Evolutionary conservation across 2,113 vertebrate genomes (phyloP).

Genomic region (Sarotherodon lohbergeri): DNA sequence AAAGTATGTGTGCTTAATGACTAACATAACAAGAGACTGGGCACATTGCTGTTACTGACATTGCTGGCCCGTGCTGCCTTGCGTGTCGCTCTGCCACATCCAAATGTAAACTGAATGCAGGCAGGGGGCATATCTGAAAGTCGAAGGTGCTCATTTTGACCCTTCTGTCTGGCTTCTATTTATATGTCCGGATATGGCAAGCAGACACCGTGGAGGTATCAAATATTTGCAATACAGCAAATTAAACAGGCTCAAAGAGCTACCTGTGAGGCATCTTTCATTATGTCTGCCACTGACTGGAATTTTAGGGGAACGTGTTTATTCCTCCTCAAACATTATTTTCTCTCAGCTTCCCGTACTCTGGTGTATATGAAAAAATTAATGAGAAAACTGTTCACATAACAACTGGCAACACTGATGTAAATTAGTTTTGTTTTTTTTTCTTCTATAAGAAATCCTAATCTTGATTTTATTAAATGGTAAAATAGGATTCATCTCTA

Average conservation of each 20-base stretch:
- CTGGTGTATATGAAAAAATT: neutral
- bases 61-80: neutral
- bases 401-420: slow-evolving; percentile 9
- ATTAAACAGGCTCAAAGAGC: slow-evolving; percentile 65
- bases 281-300: slow-evolving; percentile 28
- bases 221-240: slow-evolving; percentile 77
- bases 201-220: slow-evolving; percentile 72
- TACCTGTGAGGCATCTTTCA: slow-evolving; percentile 61
- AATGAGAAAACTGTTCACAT: slow-evolving; percentile 2
- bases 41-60: neutral
- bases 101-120: slow-evolving; percentile 26
- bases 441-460: slow-evolving; percentile 45
- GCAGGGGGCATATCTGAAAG: slow-evolving; percentile 54
- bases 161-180: slow-evolving; percentile 72
- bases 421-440: slow-evolving; percentile 40
- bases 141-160: slow-evolving; percentile 63
- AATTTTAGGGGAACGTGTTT: slow-evolving; percentile 22
- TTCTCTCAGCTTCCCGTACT: neutral
- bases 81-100: neutral
- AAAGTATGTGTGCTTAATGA: neutral
- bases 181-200: slow-evolving; percentile 72
- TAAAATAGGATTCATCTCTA: slow-evolving; percentile 54
- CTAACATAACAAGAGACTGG: neutral
- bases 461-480: slow-evolving; percentile 56
- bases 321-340: neutral